Percentiles rank a stretch among this genome's conserved stretches.
phyloP scores from a whole-genome alignment of 2,888 invertebrate species.

The Tanypteryx hageni region DNA sequence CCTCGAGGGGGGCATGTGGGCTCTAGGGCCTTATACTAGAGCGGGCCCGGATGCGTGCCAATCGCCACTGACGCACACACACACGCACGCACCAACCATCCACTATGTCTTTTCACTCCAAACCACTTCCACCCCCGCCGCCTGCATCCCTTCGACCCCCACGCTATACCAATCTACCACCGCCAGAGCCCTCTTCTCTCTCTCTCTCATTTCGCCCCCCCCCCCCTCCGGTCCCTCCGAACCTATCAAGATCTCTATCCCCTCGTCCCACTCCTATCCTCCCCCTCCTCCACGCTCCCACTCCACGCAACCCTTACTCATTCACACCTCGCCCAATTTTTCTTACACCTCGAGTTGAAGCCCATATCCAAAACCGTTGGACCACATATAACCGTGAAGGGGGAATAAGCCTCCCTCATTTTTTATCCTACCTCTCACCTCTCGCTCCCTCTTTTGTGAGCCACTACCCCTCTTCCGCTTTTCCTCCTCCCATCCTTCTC shows the following conservation, averaged over 20 bases:
- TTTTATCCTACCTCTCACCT: not conserved
- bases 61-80: not conserved
- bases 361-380: not conserved
- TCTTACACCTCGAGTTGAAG: conserved; percentile 18
- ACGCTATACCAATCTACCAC: conserved; percentile 19
- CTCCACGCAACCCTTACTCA: not conserved
- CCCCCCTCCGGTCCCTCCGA: not conserved
- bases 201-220: not conserved
- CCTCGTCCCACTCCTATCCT: not conserved
- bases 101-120: not conserved
- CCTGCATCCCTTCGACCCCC: not conserved
- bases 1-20: conserved; percentile 33
- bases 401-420: not conserved
- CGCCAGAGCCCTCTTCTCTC: not conserved
- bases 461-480: not conserved
- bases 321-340: conserved; percentile 34
- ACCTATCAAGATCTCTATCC: not conserved
- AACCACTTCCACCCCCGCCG: conserved; percentile 31
- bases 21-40: conserved; percentile 33
- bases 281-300: not conserved
- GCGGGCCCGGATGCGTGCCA: conserved; percentile 41
- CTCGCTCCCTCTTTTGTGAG: not conserved
- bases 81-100: not conserved
- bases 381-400: not conserved
- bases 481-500: not conserved